Conservation (phyloP, 1,140 invertebrate species). For the Neodiprion pinetum region DNA sequence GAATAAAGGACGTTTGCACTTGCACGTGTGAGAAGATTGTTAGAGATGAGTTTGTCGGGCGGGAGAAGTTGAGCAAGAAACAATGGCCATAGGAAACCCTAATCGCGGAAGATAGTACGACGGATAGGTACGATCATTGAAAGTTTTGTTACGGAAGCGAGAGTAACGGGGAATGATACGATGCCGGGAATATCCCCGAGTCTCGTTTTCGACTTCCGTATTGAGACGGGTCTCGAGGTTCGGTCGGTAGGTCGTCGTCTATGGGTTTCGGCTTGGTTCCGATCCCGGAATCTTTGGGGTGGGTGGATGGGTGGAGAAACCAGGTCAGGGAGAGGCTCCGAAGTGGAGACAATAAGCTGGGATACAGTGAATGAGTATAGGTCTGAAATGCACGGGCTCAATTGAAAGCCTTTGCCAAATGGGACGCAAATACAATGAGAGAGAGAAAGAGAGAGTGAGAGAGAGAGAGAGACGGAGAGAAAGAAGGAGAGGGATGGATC, state of each 20-base stretch:
- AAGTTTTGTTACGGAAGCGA: too few species aligned
- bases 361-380: slow-evolving; percentile 34
- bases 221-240: not conserved
- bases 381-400: slow-evolving; percentile 35
- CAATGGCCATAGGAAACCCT: too few species aligned
- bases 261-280: not conserved
- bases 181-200: not conserved
- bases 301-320: not conserved
- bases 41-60: too few species aligned
- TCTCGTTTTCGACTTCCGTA: not conserved
- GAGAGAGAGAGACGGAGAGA: too few species aligned
- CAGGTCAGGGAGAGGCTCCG: slow-evolving; percentile 8
- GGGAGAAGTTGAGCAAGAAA: too few species aligned
- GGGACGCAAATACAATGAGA: slow-evolving; percentile 47
- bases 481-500: too few species aligned
- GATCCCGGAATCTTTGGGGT: not conserved
- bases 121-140: too few species aligned
- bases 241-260: too few species aligned
- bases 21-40: too few species aligned
- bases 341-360: slow-evolving; percentile 37
- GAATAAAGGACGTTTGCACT: too few species aligned
- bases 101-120: too few species aligned
- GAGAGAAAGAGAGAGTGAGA: slow-evolving; percentile 26
- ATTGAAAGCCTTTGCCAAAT: slow-evolving; percentile 51
- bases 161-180: not conserved